Evolutionary conservation across 2,888 invertebrate genomes (phyloP).

Genomic region (Chaetogeoica ovagalla): DNA sequence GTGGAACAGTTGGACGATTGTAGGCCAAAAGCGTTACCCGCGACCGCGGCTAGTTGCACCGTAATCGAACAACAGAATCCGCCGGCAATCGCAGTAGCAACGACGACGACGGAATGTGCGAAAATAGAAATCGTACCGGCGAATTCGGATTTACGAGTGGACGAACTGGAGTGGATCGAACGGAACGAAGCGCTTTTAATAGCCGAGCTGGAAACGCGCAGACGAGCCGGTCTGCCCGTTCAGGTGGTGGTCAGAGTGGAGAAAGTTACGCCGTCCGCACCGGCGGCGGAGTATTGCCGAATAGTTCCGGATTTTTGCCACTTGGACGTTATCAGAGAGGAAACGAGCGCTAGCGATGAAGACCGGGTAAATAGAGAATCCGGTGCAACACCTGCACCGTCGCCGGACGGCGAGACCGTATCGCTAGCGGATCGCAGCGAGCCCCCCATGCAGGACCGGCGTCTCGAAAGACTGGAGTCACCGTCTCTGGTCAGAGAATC

Average conservation of each 20-base stretch:
- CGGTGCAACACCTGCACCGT: too few species aligned
- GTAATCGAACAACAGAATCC: too few species aligned
- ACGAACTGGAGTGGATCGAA: slow-evolving; percentile 43
- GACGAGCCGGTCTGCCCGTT: slow-evolving; percentile 39
- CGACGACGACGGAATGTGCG: not conserved
- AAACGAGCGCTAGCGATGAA: slow-evolving; percentile 57
- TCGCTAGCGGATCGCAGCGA: not conserved
- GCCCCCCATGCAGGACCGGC: not conserved
- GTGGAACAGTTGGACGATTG: not conserved
- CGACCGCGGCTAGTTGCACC: too few species aligned
- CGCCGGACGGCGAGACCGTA: not conserved
- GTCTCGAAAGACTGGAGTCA: slow-evolving; percentile 27
- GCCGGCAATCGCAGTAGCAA: not conserved
- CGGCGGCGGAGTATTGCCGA: slow-evolving; percentile 43
- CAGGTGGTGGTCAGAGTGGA: slow-evolving; percentile 38
- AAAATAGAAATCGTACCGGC: slow-evolving; percentile 35
- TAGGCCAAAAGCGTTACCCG: too few species aligned
- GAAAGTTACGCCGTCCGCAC: slow-evolving; percentile 18
- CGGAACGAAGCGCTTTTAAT: slow-evolving; percentile 39
- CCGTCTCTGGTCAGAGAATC: slow-evolving; percentile 38
- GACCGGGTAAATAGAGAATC: slow-evolving; percentile 51
- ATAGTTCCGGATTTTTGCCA: slow-evolving; percentile 55
- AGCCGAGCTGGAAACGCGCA: slow-evolving; percentile 33
- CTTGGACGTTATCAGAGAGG: slow-evolving; percentile 57
- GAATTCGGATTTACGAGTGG: slow-evolving; percentile 11